Percentiles rank a stretch among this genome's conserved stretches.
Evolutionary conservation across 2,888 invertebrate genomes (phyloP).

Genomic region (Azorinus chamasolen): DNA sequence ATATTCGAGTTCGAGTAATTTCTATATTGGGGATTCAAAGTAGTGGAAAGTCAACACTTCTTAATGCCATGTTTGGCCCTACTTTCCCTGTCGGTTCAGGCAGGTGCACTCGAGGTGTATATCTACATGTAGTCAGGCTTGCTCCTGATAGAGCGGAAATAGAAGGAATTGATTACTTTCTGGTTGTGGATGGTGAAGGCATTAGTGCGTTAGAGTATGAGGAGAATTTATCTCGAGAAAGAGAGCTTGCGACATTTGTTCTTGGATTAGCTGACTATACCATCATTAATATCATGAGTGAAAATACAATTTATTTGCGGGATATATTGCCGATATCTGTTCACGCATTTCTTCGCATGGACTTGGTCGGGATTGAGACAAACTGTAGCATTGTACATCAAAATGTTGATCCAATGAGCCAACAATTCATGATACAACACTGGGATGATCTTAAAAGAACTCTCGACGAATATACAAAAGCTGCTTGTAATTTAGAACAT

Average conservation of each 20-base stretch:
- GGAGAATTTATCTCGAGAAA: constrained; percentile 20
- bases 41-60: constrained; percentile 58
- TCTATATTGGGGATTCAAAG: constrained; percentile 51
- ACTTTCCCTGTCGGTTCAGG: constrained; percentile 54
- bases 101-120: constrained; percentile 53
- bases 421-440: constrained; percentile 9
- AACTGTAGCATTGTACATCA: constrained; percentile 41
- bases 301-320: constrained; percentile 23
- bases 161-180: constrained; percentile 26
- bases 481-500: constrained; percentile 25
- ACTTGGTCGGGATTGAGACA: constrained; percentile 15
- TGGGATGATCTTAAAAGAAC: constrained; percentile 15
- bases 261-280: constrained; percentile 32
- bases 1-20: constrained; percentile 1
- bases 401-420: constrained; percentile 22
- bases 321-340: constrained; percentile 37
- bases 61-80: constrained; percentile 58
- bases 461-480: constrained; percentile 27
- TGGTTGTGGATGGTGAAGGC: constrained; percentile 51
- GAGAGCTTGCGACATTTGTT: constrained; percentile 43
- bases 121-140: constrained; percentile 14
- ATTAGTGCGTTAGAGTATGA: constrained; percentile 27
- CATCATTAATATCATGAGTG: constrained; percentile 38
- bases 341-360: constrained; percentile 29
- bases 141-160: neutral